Evolutionary conservation across 2,888 invertebrate species (phyloP), one percentile per base, ranked within the genome.

Genomic region (Hypercompe scribonia): DNA sequence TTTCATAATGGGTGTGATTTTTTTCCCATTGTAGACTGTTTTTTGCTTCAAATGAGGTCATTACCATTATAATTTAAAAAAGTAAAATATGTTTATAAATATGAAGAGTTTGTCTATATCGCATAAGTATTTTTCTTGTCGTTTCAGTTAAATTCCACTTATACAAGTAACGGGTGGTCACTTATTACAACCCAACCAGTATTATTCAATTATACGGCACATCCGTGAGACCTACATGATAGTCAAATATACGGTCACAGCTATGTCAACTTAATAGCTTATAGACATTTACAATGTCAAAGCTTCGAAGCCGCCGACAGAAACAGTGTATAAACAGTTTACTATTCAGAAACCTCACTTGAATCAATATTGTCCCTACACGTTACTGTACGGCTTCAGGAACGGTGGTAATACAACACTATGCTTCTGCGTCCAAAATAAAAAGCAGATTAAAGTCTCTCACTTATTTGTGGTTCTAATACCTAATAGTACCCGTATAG

Each of bases 351-450:
- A 91, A 88, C 90, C 88, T 84, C 88, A 94, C 92, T 94, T 92
- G 93, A 90, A 91, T 93, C 91, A 93, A 94, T 92, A 93, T 91
- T 90, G 86, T 87, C 88, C 86, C 79, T 84, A 80, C 84, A 85
- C 83, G 85, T 78, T 81, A 81, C 85, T 85, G 85, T 93, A 91
- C 79, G 93, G 93, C 92, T 94, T 93, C 93, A 86, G 89, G 80
- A 65, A 65, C 86, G 68, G 70, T 72, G 71, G 90, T 89, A 89
- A 91, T 84, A 82, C 82, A 84, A 91, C 91, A 89, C 90, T 71
- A 64, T 74, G 71, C 71, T 72, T 69, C 65, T 54, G 64, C 65
- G 72, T 75, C 75, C 50, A 36, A 76, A 74, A 77, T 72, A 72
- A 70, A 73, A 75, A 3, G 70, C 50, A 31, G 76, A 70, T 10